phyloP scores from a whole-genome alignment of 2,888 invertebrate genomes.

The Cosmopolites sordidus region DNA sequence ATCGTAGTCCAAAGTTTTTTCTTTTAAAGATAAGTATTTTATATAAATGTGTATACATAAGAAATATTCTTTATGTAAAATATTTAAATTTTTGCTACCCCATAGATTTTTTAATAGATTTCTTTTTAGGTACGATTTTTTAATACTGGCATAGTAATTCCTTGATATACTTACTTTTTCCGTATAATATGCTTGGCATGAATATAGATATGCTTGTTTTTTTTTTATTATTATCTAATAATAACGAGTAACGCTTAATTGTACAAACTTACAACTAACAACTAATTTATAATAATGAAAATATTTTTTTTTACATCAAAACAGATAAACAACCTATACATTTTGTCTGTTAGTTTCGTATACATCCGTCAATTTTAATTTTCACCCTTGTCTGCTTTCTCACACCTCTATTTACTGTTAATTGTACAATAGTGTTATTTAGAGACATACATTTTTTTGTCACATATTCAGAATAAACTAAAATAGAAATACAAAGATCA shows the following conservation, averaged over 20 bases:
- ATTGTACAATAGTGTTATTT: no score
- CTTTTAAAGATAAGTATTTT: slow-evolving; percentile 6
- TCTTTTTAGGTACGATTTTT: slow-evolving; percentile 49
- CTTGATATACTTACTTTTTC: slow-evolving; percentile 23
- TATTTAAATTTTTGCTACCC: slow-evolving; percentile 21
- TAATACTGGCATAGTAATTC: slow-evolving; percentile 43
- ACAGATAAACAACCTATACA: slow-evolving; percentile 26
- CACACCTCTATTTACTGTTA: no score
- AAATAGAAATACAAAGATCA: no score
- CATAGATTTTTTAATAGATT: slow-evolving; percentile 3
- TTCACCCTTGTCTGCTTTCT: background rate
- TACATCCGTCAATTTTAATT: slow-evolving; percentile 17
- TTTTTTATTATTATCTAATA: slow-evolving; percentile 17
- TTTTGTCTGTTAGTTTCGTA: slow-evolving; percentile 21
- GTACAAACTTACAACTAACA: slow-evolving; percentile 25
- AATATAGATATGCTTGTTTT: slow-evolving; percentile 24
- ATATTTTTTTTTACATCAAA: slow-evolving; percentile 22
- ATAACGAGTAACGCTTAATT: slow-evolving; percentile 24
- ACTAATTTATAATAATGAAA: slow-evolving; percentile 24
- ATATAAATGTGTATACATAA: slow-evolving; percentile 16
- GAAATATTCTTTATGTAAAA: slow-evolving; percentile 17
- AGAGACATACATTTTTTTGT: no score
- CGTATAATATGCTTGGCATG: slow-evolving; percentile 22
- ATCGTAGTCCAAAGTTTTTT: slow-evolving; percentile 7
- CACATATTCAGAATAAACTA: no score